Evolutionary conservation across 1,140 invertebrate genomes (phyloP).

Genomic region (Nymphalis io): DNA sequence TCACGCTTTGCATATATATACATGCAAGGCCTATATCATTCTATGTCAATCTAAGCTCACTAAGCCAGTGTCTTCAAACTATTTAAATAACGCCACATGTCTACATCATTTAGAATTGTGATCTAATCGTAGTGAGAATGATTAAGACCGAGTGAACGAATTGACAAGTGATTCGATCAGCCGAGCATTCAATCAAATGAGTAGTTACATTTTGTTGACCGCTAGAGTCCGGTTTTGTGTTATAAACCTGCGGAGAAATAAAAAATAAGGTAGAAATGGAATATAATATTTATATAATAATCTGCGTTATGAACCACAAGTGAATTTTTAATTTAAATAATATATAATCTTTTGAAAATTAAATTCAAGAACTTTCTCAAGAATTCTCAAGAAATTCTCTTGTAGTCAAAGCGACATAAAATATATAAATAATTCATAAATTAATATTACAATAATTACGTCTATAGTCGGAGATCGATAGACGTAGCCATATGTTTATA

Average conservation of each 20-base stretch:
- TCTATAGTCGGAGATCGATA: conserved; percentile 6
- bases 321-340: conserved; percentile 44
- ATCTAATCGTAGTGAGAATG: conserved; percentile 73
- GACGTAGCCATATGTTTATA: conserved; percentile 5
- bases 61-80: conserved; percentile 60
- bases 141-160: conserved; percentile 69
- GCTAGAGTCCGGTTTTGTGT: conserved; percentile 81
- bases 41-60: conserved; percentile 58
- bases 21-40: conserved; percentile 25
- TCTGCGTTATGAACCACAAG: conserved; percentile 56
- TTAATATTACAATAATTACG: conserved; percentile 16
- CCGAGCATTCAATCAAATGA: conserved; percentile 70
- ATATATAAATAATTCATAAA: conserved; percentile 19
- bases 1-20: conserved; percentile 3
- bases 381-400: conserved; percentile 52
- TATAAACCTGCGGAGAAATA: conserved; percentile 82
- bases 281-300: conserved; percentile 60
- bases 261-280: conserved; percentile 76
- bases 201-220: conserved; percentile 82
- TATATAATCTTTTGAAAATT: neutral
- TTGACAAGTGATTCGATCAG: conserved; percentile 72
- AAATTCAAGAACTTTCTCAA: too few species aligned
- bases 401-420: conserved; percentile 63
- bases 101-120: conserved; percentile 62
- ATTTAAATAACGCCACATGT: conserved; percentile 49